Evolutionary conservation across 2,113 vertebrate species (phyloP), one percentile per base, ranked within the genome.

Genomic region (Natator depressus): DNA sequence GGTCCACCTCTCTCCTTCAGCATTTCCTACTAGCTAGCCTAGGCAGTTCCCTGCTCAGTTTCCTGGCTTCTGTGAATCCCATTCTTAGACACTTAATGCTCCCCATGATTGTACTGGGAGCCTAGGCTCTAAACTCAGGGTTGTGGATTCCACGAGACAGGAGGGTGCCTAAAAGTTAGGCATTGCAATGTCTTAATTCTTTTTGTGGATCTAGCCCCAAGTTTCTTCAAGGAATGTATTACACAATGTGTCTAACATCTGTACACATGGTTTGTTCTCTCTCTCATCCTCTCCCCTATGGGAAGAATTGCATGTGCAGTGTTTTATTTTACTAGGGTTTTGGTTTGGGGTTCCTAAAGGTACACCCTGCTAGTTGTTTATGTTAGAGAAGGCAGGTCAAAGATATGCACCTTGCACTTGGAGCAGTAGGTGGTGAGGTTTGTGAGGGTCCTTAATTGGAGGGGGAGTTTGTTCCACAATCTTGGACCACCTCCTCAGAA

Each of bases 241-340:
- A 96, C 46, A 17, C 17, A 90, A 94, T 96, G 94, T 96, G 87
- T 53, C 87, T 85, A 89, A 78, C 79, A 87, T 95, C 93, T 95
- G 92, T 27, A 89, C 62, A 0, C 0, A 22, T 80, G 46, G 87
- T n/a, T 59, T 96, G 88, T 93, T 31, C 35, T 95, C 87, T 85
- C 50, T 85, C 59, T 54, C 54, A 54, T 87, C 47, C 69, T 17
- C 24, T 90, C 51, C 42, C 35, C n/a, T 38, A 80, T 35, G 38
- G 27, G 57, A 0, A 88, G 2, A 3, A 31, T 92, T 0, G 0
- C 35, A 65, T 83, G 80, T 27, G 5, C 81, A 53, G 83, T 47
- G 46, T 25, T 72, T 72, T 72, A 72, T 72, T 72, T 72, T 22
- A 3, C 1, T 1, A 25, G 82, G 87, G 46, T 54, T 93, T 96